phyloP scores from a whole-genome alignment of 30 jellyfish, hydroid and myxozoan genomes.

The Hydractinia echinata region DNA sequence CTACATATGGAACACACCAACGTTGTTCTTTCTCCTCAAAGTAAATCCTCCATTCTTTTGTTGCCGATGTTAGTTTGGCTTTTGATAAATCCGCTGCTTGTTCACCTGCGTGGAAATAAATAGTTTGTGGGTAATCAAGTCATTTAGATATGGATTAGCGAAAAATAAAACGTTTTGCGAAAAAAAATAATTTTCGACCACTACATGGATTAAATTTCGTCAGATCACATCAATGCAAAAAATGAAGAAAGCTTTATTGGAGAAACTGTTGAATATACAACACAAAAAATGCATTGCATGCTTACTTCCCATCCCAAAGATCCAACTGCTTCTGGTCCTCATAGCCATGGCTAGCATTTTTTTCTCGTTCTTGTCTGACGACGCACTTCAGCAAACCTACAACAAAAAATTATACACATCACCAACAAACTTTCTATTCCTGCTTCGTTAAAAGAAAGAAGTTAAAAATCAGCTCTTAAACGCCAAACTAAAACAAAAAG shows the following conservation, averaged over 20 bases:
- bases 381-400: constrained; percentile 84
- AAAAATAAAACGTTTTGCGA: not conserved
- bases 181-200: too few relatives aligned
- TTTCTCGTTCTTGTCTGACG: constrained; percentile 83
- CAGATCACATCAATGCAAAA: too few relatives aligned
- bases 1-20: constrained; percentile 91
- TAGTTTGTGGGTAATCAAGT: not conserved
- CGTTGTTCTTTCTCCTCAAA: constrained; percentile 82
- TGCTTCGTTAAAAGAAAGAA: not conserved
- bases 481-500: not conserved
- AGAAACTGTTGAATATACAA: not conserved
- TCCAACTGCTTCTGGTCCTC: constrained; percentile 96
- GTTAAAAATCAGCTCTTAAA: not conserved
- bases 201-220: too few relatives aligned
- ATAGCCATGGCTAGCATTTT: constrained; percentile 88
- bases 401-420: not conserved
- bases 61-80: constrained; percentile 80
- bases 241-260: too few relatives aligned
- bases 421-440: not conserved
- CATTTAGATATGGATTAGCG: too few relatives aligned
- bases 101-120: constrained; percentile 51
- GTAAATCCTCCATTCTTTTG: constrained; percentile 79
- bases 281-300: not conserved
- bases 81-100: constrained; percentile 87
- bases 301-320: constrained; percentile 95